Evolutionary conservation across 2,113 vertebrate species (phyloP), one percentile per base, ranked within the genome.

Genomic region (Rhabdomys dilectus): DNA sequence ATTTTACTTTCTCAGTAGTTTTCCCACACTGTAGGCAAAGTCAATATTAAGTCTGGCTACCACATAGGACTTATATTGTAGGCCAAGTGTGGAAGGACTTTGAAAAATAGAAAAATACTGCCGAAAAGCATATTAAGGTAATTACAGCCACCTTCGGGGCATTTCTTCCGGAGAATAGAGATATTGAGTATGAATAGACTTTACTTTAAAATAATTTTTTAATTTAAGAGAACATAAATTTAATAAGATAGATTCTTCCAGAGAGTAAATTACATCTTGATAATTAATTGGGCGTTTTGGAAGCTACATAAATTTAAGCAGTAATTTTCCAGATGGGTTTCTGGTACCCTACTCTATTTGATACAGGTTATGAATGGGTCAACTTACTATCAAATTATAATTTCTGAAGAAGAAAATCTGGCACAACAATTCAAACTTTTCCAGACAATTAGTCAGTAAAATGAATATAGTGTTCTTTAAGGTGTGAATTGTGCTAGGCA

Each of bases 191-290:
- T 93, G 56, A 87, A 22, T 10, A 62, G 66, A 26, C 70, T 92
- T 97, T 96, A 89, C 97, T 96, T 97, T 96, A 97, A 97, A 96
- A 95, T 90, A 95, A 75, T 87, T 17, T 94, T 97, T 91, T 97
- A 94, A 95, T 96, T 96, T 96, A 77, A 94, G 95, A 82, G 72
- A 94, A 95, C 17, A 89, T 97, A 97, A 97, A 96, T 95, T 95
- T 96, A 97, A 89, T 96, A 95, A 84, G 87, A 87, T 88, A 95
- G 13, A 94, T 85, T 95, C 72, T 95, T 96, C 24, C 34, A 66
- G n/a, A 89, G 62, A 92, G 92, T 96, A 91, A 94, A 96, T 91
- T 95, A 91, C 29, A 95, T 91, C 86, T 95, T 92, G 60, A 87
- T 77, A 96, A 91, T 96, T 95, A 96, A 95, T 93, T 95, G 94